Evolutionary conservation across 2,113 vertebrate species (phyloP), one percentile per base, ranked within the genome.

Genomic region (Prunella fulvescens): DNA sequence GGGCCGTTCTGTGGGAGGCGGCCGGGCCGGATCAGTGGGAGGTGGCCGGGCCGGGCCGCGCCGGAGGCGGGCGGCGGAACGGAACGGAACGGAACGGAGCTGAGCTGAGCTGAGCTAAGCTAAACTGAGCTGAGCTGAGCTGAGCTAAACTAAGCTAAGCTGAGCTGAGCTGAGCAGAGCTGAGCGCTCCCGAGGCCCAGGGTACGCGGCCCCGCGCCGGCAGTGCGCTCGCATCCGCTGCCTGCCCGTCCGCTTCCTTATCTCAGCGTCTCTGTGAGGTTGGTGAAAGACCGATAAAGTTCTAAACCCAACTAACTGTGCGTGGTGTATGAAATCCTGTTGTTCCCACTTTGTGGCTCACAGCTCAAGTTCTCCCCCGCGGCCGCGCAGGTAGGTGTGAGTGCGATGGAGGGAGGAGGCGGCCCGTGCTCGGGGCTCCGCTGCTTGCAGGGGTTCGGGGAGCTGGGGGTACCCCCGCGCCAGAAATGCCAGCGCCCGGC

Each of bases 391-490:
- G 80, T 80, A 0, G 6, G 64, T 7, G 2, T 5, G 64, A 6
- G 84, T 14, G 84, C 47, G 2, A 0, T 0, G 64, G 3, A 1
- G 26, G 31, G 26, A 25, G 17, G 16, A 19, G 56, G 53, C 39
- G 50, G 58, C 19, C 67, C 3, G 53, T 1, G 54, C 44, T 25
- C 42, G 3, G 13, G 3, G 51, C 66, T 3, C 14, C 0, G 1
- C 24, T 7, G 35, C 1, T 10, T 0, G 4, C 2, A 1, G 24
- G 0, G 12, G 9, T 19, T 1, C 0, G 37, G 56, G 3, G 6
- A 6, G 45, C 1, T 2, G 14, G 3, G 10, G 0, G 1, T 1
- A 0, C 2, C 12, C 39, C 53, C 14, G 44, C 53, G 0, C 29
- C 70, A 9, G 12, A 3, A 23, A 3, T 3, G 18, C 16, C 57